Evolutionary conservation across 2,888 invertebrate genomes (phyloP).

Genomic region (Chirona hameri): DNA sequence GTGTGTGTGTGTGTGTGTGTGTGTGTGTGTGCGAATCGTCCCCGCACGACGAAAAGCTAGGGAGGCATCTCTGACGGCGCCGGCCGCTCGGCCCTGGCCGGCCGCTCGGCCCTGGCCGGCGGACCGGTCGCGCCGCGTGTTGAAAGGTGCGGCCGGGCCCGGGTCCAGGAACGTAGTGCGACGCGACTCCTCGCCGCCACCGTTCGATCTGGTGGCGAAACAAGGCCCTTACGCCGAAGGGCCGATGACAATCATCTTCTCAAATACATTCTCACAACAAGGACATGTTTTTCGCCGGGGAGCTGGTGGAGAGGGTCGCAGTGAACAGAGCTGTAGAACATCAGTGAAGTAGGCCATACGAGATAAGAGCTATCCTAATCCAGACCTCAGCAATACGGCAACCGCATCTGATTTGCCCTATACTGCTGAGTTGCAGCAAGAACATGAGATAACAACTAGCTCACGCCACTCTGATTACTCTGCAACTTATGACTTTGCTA

Average conservation of each 20-base stretch:
- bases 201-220: background rate
- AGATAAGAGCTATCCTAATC: too few species aligned
- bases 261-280: slow-evolving; percentile 12
- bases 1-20: slow-evolving; percentile 6
- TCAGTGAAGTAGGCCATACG: too few species aligned
- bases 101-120: background rate
- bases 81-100: background rate
- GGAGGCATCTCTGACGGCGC: background rate
- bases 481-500: too few species aligned
- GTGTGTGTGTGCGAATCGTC: background rate
- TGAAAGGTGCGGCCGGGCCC: background rate
- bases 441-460: too few species aligned
- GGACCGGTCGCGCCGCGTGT: background rate
- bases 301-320: too few species aligned
- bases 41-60: too few species aligned
- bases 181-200: background rate
- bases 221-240: background rate
- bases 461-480: too few species aligned
- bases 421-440: too few species aligned
- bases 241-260: background rate
- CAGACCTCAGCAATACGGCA: too few species aligned
- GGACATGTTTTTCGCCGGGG: background rate
- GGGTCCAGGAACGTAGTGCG: background rate
- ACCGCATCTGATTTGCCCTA: too few species aligned
- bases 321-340: too few species aligned